phyloP scores from a whole-genome alignment of 1,140 invertebrate genomes.

The Solenopsis fugax region DNA sequence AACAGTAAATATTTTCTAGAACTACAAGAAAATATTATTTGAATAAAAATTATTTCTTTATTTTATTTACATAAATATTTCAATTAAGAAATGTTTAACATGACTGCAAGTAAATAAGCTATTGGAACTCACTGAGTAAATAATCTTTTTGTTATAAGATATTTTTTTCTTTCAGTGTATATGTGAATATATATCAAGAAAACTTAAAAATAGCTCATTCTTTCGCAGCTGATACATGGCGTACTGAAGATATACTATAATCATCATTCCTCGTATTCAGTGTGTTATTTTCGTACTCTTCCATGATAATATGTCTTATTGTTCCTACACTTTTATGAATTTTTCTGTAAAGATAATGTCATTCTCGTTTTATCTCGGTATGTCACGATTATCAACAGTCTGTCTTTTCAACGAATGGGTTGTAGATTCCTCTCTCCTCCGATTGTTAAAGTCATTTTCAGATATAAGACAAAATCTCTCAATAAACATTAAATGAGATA shows the following conservation, averaged over 20 bases:
- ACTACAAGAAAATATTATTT: too few species aligned
- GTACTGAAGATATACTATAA: neutral
- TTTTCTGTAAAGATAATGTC: neutral
- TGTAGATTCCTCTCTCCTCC: neutral
- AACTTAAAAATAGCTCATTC: too few species aligned
- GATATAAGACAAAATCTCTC: neutral
- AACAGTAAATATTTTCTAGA: too few species aligned
- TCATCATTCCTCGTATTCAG: neutral
- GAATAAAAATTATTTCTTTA: too few species aligned
- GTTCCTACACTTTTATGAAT: neutral
- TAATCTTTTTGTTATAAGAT: too few species aligned
- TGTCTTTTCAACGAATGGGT: neutral
- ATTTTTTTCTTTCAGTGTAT: too few species aligned
- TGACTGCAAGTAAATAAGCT: too few species aligned
- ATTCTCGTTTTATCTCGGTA: neutral
- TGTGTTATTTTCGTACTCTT: neutral
- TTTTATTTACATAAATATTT: too few species aligned
- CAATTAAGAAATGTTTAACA: too few species aligned
- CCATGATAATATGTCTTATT: neutral
- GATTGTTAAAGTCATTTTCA: neutral
- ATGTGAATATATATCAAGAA: too few species aligned
- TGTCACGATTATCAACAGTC: neutral
- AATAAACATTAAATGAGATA: conserved; percentile 37
- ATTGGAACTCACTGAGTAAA: too few species aligned
- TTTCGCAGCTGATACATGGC: too few species aligned